Evolutionary conservation across 2,888 invertebrate genomes (phyloP), one percentile per base, ranked within the genome.

Genomic region (Limenitis camilla): DNA sequence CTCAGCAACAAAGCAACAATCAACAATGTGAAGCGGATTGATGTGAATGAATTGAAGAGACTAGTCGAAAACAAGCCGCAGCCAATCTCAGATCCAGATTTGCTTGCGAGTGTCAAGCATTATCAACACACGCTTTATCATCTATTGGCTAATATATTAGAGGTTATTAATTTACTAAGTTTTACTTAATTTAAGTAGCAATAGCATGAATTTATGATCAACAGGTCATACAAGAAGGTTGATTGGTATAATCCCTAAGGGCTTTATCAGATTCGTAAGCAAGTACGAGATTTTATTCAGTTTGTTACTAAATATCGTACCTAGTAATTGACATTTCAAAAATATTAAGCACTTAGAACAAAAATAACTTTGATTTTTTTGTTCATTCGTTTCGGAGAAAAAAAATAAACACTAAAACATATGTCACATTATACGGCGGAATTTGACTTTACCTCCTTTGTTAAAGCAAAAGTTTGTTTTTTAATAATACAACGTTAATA

Each of bases 1-100:
- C 71, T 91, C 2, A 86, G 89, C 69, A 90, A 85, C 61, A 91
- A 91, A 67, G 89, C 89, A 0, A 54, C 74, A 0, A 76, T 90
- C 7, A 89, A 89, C 62, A 74, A 75, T 19, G 75, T 91, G 4
- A 72, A 71, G 53, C 69, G 75, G n/a, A 68, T 75, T 2, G 62
- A 64, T 0, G 61, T 81, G 38, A 33, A 41, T 0, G 74, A 76
- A 45, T 57, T 87, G 38, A 67, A 69, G 56, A 55, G 52, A 0
- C 40, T 71, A 39, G 48, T 69, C 33, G 73, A 71, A 59, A 62
- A 63, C 50, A 67, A 67, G 31, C 69, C 69, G 0, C 70, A 66
- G 49, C 66, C 65, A 19, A 19, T 19, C 5, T 57, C 63, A 5
- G 68, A 74, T 42, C 74, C 74, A 0, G 74, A 72, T 38, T 58